Conservation (phyloP, 2,888 invertebrate species). For the Crossocerus cetratus region DNA sequence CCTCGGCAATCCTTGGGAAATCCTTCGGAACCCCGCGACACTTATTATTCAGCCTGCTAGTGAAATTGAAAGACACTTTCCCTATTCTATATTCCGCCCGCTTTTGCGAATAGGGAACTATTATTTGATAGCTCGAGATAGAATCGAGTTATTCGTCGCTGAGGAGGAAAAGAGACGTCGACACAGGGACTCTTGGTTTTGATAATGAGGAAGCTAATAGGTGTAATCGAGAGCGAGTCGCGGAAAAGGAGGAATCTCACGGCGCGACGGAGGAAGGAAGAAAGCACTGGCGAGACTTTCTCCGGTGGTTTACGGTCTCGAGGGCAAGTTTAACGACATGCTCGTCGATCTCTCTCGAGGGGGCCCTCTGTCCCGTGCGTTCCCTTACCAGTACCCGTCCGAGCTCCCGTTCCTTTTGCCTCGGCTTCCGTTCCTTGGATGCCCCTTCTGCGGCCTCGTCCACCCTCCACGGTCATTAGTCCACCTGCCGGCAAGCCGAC, state of each 20-base stretch:
- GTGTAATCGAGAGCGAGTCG: no score
- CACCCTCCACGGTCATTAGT: constrained; percentile 51
- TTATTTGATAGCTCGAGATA: no score
- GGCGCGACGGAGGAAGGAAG: constrained; percentile 12
- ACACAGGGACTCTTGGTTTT: no score
- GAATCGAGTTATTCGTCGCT: no score
- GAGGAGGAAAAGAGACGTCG: no score
- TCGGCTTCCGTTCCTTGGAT: constrained; percentile 1
- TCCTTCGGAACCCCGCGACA: no score
- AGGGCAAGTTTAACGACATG: constrained; percentile 62
- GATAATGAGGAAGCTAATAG: no score
- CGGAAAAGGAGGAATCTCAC: no score
- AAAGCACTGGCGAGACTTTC: constrained; percentile 37
- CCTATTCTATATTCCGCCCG: no score
- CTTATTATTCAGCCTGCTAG: no score
- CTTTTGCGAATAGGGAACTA: not conserved
- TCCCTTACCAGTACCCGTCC: constrained; percentile 24
- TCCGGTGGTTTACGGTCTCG: constrained; percentile 58
- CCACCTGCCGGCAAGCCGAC: constrained; percentile 20
- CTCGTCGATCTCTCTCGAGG: constrained; percentile 59
- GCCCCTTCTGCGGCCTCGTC: constrained; percentile 20
- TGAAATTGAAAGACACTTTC: no score
- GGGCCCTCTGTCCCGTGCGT: constrained; percentile 11
- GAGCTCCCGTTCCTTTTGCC: constrained; percentile 3
- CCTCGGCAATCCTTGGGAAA: constrained; percentile 19